Evolutionary conservation across 2,113 vertebrate genomes (phyloP), one percentile per base, ranked within the genome.

Genomic region (Baryphthengus martii): DNA sequence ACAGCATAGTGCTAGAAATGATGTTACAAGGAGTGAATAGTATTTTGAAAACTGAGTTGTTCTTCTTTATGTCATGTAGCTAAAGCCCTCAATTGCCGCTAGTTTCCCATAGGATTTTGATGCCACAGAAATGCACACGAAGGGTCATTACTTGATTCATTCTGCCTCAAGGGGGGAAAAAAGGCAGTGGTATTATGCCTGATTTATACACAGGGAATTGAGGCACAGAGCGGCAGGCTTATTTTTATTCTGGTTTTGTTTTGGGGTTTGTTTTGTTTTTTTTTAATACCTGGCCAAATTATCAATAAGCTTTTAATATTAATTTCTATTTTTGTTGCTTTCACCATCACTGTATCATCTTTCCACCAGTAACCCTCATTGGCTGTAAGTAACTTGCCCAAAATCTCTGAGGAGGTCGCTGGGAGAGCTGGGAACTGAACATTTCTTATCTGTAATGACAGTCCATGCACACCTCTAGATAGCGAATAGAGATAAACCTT

Each of bases 401-500:
- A 70, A 85, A 75, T 91, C n/a, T 92, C 62, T 35, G 44, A 81
- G 78, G 31, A 68, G 19, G 17, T 82, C 21, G 5, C 31, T 65
- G 62, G n/a, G 45, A 88, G 45, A 86, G 68, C 53, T 53, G 53
- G 80, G 61, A 87, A n/a, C 44, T 44, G 80, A 87, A 89, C 52
- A 8, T 88, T 90, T 90, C 45, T 66, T 55, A 45, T 56, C 77
- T 74, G 31, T 87, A 85, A 85, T 58, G 70, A 81, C 76, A 91
- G 76, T 56, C 68, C 78, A 49, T 61, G 70, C 35, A 61, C 44
- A 37, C 20, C 44, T 79, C 84, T 72, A 37, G 80, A 84, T 18
- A 67, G 65, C 61, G 45, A 87, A 89, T 40, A 92, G 94, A 72
- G 65, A 61, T 52, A 94, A 89, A 97, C 66, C 84, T 91, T 82